Conservation (phyloP, 2,888 invertebrate species). For the Thecocarcelia acutangulata region DNA sequence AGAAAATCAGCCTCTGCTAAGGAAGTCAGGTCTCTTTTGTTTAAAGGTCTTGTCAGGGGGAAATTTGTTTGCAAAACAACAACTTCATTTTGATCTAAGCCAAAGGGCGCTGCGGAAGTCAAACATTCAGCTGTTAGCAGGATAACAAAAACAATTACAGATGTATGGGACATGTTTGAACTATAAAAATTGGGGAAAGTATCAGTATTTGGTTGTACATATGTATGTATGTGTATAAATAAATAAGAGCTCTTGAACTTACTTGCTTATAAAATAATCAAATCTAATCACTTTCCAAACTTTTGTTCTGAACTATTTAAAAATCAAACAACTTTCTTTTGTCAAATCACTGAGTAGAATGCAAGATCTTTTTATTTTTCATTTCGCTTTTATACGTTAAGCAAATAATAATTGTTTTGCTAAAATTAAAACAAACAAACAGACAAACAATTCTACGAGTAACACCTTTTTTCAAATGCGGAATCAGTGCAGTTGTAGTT, state of each 20-base stretch:
- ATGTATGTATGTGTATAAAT: too few relatives aligned
- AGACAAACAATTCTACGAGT: slow-evolving; percentile 52
- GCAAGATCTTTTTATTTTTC: slow-evolving; percentile 16
- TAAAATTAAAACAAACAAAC: slow-evolving; percentile 16
- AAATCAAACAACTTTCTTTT: slow-evolving; percentile 38
- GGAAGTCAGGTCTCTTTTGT: slow-evolving; percentile 50
- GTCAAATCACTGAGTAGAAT: slow-evolving; percentile 41
- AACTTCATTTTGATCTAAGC: background rate
- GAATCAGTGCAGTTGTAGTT: slow-evolving; percentile 14
- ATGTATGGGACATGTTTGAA: background rate
- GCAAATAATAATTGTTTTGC: slow-evolving; percentile 18
- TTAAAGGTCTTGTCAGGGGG: slow-evolving; percentile 19
- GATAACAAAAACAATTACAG: background rate
- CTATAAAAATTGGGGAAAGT: background rate
- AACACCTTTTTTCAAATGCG: slow-evolving; percentile 57
- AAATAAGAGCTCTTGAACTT: background rate
- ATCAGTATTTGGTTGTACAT: too few relatives aligned
- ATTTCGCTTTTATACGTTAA: slow-evolving; percentile 64
- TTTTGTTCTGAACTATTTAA: background rate
- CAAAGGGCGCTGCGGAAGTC: slow-evolving; percentile 4
- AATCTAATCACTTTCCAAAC: background rate
- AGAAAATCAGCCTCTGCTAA: background rate
- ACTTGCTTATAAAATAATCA: background rate
- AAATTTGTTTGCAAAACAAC: background rate
- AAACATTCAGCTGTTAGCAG: slow-evolving; percentile 8